phyloP scores from a whole-genome alignment of 1,140 invertebrate genomes.

The Drosophila yakuba region DNA sequence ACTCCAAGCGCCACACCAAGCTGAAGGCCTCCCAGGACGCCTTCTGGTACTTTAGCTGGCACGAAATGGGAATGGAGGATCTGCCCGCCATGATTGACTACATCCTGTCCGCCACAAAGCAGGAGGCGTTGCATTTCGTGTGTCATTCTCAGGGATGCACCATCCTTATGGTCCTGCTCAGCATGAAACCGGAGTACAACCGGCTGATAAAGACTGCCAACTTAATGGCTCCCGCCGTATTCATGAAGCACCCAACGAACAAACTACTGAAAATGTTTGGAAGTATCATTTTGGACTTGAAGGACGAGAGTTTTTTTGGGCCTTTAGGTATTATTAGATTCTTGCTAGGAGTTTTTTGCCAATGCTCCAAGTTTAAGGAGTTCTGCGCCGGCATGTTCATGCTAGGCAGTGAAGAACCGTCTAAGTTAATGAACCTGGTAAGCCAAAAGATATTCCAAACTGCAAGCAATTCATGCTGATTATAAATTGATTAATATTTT shows the following conservation, averaged over 20 bases:
- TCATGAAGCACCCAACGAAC: constrained; percentile 3
- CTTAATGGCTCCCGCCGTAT: constrained; percentile 87
- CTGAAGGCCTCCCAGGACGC: constrained; percentile 71
- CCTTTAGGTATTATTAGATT: neutral
- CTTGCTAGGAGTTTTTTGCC: neutral
- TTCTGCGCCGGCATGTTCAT: neutral
- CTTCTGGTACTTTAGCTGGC: constrained; percentile 86
- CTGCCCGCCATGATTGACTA: constrained; percentile 88
- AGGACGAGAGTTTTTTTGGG: neutral
- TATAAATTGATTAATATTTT: neutral
- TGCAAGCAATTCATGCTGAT: neutral
- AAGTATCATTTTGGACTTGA: neutral
- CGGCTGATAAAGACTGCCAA: constrained; percentile 86
- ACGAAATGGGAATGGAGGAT: constrained; percentile 89
- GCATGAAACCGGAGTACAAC: constrained; percentile 88
- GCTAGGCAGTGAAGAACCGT: neutral
- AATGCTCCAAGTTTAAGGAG: neutral
- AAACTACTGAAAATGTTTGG: neutral
- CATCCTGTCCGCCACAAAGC: neutral
- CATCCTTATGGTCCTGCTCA: constrained; percentile 86
- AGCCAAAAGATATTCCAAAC: neutral
- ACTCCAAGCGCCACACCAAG: constrained; percentile 86
- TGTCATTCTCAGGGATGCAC: constrained; percentile 86
- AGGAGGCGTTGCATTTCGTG: constrained; percentile 85
- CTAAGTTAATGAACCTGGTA: neutral